phyloP scores from a whole-genome alignment of 2,113 vertebrate genomes.

The Dasyurus viverrinus region DNA sequence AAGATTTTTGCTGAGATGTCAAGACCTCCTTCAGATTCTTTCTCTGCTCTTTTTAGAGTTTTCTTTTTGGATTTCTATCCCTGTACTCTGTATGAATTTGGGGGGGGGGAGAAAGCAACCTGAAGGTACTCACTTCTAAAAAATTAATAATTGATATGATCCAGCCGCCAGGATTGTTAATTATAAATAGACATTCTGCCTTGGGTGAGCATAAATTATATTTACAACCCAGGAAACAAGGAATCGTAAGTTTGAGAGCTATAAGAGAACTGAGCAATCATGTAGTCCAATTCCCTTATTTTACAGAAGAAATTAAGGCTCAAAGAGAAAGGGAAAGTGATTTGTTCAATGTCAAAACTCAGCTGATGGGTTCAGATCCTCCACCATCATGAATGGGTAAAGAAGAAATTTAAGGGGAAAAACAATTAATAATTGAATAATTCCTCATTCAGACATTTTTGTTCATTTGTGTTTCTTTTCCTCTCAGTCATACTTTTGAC shows the following conservation, averaged over 20 bases:
- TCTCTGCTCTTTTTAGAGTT: neutral
- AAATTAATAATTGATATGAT: slow-evolving; percentile 69
- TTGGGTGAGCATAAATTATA: slow-evolving; percentile 65
- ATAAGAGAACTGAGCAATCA: neutral
- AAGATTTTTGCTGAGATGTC: neutral
- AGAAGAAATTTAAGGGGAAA: neutral
- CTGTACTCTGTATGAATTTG: slow-evolving; percentile 22
- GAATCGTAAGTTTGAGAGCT: neutral
- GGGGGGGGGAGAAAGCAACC: slow-evolving; percentile 41
- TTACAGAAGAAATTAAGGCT: neutral
- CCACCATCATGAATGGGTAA: neutral
- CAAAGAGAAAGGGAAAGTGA: neutral
- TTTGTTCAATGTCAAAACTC: neutral
- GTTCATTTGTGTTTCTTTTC: too few species aligned
- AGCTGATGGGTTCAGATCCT: neutral
- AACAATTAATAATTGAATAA: neutral
- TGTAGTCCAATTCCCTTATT: neutral
- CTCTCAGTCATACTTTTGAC: neutral
- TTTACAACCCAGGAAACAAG: slow-evolving; percentile 43
- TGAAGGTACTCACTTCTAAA: neutral
- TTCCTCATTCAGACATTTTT: neutral
- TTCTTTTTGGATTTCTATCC: neutral
- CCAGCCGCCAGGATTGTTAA: slow-evolving; percentile 59
- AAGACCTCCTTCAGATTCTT: neutral
- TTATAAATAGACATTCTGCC: slow-evolving; percentile 76